Percentiles rank a stretch among this genome's conserved stretches.
Evolutionary conservation across 1,140 invertebrate species (phyloP).

Genomic region (Eriosoma lanigerum): DNA sequence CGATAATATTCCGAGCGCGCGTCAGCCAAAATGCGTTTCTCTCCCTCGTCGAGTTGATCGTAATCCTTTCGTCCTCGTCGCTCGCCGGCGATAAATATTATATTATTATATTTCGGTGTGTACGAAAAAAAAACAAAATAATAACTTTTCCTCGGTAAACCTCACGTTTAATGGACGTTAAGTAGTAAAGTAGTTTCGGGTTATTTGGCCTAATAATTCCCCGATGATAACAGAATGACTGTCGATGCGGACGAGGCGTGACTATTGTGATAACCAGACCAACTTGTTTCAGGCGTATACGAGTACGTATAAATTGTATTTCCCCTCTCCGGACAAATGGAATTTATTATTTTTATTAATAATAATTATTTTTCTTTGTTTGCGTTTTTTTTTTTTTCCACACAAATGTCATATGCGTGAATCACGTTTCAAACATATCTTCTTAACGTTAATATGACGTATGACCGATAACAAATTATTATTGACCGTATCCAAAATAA

Average conservation of each 20-base stretch:
- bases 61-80: not conserved
- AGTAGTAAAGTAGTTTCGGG: slow-evolving; percentile 45
- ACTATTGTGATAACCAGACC: slow-evolving; percentile 15
- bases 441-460: not conserved
- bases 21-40: not conserved
- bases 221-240: slow-evolving; percentile 19
- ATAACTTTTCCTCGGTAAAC: not conserved
- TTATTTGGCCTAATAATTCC: slow-evolving; percentile 37
- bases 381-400: not conserved
- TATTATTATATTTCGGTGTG: not conserved
- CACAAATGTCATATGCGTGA: slow-evolving; percentile 33
- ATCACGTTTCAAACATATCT: slow-evolving; percentile 14
- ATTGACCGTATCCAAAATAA: not conserved
- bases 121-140: not conserved
- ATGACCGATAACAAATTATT: slow-evolving; percentile 26
- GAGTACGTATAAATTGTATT: not conserved
- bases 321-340: not conserved
- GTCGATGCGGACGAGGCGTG: slow-evolving; percentile 26
- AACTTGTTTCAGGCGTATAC: slow-evolving; percentile 21
- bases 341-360: not conserved
- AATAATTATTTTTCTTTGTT: slow-evolving; percentile 6
- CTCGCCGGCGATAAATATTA: not conserved
- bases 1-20: not conserved
- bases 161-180: slow-evolving; percentile 37
- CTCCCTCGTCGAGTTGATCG: too few relatives aligned